Percentiles rank a stretch among this genome's conserved stretches.
These are phyloP conservation scores for Epinephelus awoara DNA, from an alignment of 2,797 vertebrate species.

Conservation along the genomic window DNA sequence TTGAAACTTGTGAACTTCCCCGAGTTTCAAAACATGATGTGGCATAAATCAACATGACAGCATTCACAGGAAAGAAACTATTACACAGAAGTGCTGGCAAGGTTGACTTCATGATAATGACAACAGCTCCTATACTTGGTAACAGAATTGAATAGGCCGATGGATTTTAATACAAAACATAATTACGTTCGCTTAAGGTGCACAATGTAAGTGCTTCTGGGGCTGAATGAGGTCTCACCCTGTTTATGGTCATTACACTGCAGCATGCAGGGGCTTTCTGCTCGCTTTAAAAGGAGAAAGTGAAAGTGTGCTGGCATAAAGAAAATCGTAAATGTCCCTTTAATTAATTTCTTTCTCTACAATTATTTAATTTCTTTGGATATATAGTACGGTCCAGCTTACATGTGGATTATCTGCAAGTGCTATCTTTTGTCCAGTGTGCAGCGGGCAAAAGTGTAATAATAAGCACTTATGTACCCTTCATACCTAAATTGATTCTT, in stretches of 20 bases:
- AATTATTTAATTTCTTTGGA: background rate
- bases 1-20: background rate
- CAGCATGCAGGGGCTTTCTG: background rate
- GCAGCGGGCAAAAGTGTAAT: constrained; percentile 22
- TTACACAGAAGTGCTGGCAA: constrained; percentile 23
- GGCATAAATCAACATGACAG: constrained; percentile 42
- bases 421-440: constrained; percentile 19
- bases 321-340: background rate
- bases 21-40: constrained; percentile 12
- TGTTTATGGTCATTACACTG: constrained; percentile 32
- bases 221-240: constrained; percentile 35
- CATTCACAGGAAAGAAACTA: constrained; percentile 21
- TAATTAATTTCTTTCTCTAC: background rate
- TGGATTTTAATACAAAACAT: constrained; percentile 40
- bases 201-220: constrained; percentile 10
- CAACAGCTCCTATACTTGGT: constrained; percentile 6
- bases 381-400: background rate
- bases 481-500: constrained; percentile 31
- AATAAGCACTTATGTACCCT: constrained; percentile 38
- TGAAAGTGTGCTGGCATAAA: background rate
- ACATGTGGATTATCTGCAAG: constrained; percentile 1
- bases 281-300: constrained; percentile 3
- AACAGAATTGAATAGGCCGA: constrained; percentile 34
- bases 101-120: constrained; percentile 37
- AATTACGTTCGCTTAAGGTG: constrained; percentile 36